Conservation (phyloP, 1,140 invertebrate genomes). For the Nymphalis io region DNA sequence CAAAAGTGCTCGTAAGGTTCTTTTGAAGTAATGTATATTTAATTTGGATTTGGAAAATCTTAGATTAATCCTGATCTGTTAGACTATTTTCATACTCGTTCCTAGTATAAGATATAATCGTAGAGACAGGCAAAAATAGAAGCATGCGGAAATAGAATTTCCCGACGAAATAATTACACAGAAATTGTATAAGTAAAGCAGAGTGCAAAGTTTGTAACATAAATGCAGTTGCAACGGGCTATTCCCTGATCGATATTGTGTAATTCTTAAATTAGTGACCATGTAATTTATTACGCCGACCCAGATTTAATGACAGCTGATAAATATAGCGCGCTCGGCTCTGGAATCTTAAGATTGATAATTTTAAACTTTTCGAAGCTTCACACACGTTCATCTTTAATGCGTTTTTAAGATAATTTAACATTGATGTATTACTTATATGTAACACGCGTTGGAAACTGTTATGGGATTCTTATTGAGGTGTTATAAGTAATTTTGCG, state of each 20-base stretch:
- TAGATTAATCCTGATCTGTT: too few relatives aligned
- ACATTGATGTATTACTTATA: neutral
- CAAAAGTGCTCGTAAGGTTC: too few relatives aligned
- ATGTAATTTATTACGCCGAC: slow-evolving; percentile 32
- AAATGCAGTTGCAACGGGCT: slow-evolving; percentile 8
- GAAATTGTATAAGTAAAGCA: neutral
- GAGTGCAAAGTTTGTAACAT: neutral
- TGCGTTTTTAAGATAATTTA: slow-evolving; percentile 6
- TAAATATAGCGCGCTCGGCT: slow-evolving; percentile 30
- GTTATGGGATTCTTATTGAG: neutral
- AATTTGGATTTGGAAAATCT: too few relatives aligned
- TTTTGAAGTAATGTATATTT: too few relatives aligned
- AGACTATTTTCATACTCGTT: too few relatives aligned
- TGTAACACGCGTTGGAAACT: neutral
- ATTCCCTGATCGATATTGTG: slow-evolving; percentile 21
- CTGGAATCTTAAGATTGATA: slow-evolving; percentile 17
- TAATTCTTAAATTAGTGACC: slow-evolving; percentile 33
- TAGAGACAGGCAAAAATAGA: too few relatives aligned
- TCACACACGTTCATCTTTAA: slow-evolving; percentile 1
- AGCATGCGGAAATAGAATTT: too few relatives aligned
- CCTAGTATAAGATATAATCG: too few relatives aligned
- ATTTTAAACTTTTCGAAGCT: slow-evolving; percentile 20
- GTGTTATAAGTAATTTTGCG: neutral
- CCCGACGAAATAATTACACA: too few relatives aligned
- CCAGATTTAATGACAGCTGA: slow-evolving; percentile 38